Evolutionary conservation across 2,797 vertebrate genomes (phyloP).

Genomic region (Acomys russatus): DNA sequence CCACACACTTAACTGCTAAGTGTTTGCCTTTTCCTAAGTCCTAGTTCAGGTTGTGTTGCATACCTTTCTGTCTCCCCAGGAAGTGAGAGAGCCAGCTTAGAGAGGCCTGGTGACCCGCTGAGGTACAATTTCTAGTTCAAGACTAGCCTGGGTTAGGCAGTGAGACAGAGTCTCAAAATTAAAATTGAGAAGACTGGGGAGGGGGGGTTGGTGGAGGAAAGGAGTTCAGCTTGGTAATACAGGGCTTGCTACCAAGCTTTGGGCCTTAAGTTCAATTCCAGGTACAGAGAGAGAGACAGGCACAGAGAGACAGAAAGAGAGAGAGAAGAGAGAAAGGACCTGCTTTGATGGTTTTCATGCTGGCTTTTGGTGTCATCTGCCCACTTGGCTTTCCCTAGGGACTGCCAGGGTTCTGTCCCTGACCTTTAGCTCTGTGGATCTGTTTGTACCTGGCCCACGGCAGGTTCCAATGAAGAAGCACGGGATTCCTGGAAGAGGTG

Average conservation of each 20-base stretch:
- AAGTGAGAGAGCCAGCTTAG: background rate
- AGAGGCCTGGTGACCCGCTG: background rate
- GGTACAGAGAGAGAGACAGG: background rate
- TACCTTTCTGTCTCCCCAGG: background rate
- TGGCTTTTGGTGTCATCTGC: background rate
- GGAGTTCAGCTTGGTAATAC: background rate
- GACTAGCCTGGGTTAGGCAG: background rate
- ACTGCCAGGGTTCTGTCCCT: background rate
- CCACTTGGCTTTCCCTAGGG: background rate
- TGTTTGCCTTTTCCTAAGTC: background rate
- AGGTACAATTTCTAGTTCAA: background rate
- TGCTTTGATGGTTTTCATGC: background rate
- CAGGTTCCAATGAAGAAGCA: background rate
- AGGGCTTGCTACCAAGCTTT: background rate
- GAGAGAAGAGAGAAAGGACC: background rate
- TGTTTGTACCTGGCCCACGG: background rate
- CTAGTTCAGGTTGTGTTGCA: background rate
- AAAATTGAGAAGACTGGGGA: background rate
- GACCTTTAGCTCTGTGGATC: background rate
- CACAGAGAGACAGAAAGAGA: rapidly evolving
- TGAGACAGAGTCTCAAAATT: background rate
- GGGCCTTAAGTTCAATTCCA: background rate
- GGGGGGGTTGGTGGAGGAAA: no score
- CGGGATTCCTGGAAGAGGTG: background rate
- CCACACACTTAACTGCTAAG: background rate